phyloP scores from a whole-genome alignment of 2,797 vertebrate genomes.

The Anguilla marmorata region DNA sequence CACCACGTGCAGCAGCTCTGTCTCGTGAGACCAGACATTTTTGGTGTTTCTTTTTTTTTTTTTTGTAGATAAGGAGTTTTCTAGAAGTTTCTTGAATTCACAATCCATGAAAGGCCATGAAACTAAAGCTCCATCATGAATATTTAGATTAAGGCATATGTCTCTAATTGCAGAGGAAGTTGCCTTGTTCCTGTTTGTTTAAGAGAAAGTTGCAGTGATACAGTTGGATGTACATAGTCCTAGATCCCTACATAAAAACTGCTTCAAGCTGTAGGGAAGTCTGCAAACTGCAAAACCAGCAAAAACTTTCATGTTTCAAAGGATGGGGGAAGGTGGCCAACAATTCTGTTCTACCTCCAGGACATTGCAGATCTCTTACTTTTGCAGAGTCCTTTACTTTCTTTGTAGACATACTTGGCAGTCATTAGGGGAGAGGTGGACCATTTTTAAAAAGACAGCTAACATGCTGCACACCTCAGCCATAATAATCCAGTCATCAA shows the following conservation, averaged over 20 bases:
- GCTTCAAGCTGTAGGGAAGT: not conserved
- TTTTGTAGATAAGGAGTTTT: not conserved
- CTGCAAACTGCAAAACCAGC: not conserved
- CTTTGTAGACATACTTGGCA: not conserved
- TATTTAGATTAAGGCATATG: conserved; percentile 10
- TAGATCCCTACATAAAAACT: not conserved
- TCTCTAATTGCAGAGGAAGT: not conserved
- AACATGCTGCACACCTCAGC: not conserved
- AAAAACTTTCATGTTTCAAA: not conserved
- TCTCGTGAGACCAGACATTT: not conserved
- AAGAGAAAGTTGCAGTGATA: conserved; percentile 14
- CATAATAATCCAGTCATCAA: not conserved
- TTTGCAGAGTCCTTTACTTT: not conserved
- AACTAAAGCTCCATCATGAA: not conserved
- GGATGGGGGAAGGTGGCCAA: not conserved
- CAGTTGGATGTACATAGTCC: not conserved
- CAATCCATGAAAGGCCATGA: not conserved
- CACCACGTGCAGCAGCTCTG: not conserved
- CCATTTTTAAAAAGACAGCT: not conserved
- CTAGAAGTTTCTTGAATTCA: not conserved
- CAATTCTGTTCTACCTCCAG: not conserved
- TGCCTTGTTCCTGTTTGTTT: conserved; percentile 1
- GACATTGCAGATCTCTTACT: not conserved
- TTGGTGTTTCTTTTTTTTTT: not conserved
- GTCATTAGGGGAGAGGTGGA: not conserved